Base-by-base conservation (phyloP, 2,113 vertebrate species). In the Myxocyprinus asiaticus region DNA sequence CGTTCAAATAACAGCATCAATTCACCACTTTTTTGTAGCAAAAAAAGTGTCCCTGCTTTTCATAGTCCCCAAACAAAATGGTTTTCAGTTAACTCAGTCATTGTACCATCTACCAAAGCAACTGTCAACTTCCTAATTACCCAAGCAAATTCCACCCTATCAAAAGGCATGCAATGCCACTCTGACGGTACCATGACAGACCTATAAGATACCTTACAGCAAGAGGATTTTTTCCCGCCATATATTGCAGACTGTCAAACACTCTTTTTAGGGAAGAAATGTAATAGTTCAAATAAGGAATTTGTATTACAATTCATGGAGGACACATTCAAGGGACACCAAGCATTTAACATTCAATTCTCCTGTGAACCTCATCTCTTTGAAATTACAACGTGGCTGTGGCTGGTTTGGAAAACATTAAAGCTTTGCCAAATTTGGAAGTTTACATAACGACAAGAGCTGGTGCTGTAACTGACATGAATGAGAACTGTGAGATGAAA, bases 1-100 rank as follows among this genome's bases (percentile, higher is more conserved):
- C 80, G 83, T 85, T 61, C 53, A 69, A 80, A 74, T 69, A 78
- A 79, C 81, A 59, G 81, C 81, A 83, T 74, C 79, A 81, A 68
- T 76, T 81, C 79, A 83, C 48, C 69, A 77, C 22, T 33, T 33
- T 33, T 33, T 33, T 33, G 22, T 33, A 33, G 22, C 22, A 33
- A 33, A 33, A 62, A 22, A n/a, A 9, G 47, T 59, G 51, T 63
- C 44, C 64, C 71, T 67, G 66, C 76, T 76, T 70, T 15, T 42
- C 44, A 7, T 22, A 43, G 12, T 65, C n/a, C 61, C 3, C 17
- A 62, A 58, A 33, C 14, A 15, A 7, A 58, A 58, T 58, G 55
- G 55, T 58, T 58, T 58, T 58, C 1, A 33, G 22, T 33, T 33
- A 33, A 33, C 22, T 33, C 22, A 33, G 22, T 33, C 55, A 58